These are phyloP conservation scores for Montipora cactus DNA, from an alignment of 64 coral and sea anemone species.

Conservation along the genomic window DNA sequence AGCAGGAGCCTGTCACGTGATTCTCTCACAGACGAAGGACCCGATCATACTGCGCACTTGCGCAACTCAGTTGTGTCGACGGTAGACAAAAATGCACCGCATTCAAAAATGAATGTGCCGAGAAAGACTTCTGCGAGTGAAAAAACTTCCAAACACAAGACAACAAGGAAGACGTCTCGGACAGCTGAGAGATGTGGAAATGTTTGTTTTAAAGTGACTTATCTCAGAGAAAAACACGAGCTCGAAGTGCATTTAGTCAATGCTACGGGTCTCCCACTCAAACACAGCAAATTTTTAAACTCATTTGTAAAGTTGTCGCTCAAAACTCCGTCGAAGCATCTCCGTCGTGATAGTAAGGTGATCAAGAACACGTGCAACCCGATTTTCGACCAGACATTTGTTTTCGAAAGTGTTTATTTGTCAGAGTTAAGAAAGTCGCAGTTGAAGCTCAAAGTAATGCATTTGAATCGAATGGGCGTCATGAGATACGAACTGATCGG, in stretches of 20 bases:
- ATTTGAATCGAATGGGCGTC: conserved; percentile 35
- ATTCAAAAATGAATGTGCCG: background rate
- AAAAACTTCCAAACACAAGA: background rate
- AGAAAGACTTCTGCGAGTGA: background rate
- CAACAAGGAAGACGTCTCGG: background rate
- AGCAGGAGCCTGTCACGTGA: background rate
- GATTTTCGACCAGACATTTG: conserved; percentile 76
- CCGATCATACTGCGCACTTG: conserved; percentile 13
- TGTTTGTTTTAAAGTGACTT: conserved; percentile 61
- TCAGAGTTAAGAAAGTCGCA: conserved; percentile 52
- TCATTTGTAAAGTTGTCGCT: conserved; percentile 67
- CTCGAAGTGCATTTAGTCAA: conserved; percentile 83
- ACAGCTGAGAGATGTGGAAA: conserved; percentile 35
- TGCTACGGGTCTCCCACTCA: conserved; percentile 80
- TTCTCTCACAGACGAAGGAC: background rate
- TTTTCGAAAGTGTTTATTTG: conserved; percentile 61
- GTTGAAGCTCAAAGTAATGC: conserved; percentile 63
- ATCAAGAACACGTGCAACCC: conserved; percentile 92
- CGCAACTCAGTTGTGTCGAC: conserved; percentile 16
- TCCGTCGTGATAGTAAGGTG: conserved; percentile 69
- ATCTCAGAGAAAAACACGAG: conserved; percentile 25
- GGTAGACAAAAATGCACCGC: background rate
- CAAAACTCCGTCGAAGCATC: conserved; percentile 68
- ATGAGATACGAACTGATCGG: conserved; percentile 67
- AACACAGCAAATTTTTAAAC: conserved; percentile 60